phyloP scores from a whole-genome alignment of 1,140 invertebrate genomes.

The Cepaea nemoralis region DNA sequence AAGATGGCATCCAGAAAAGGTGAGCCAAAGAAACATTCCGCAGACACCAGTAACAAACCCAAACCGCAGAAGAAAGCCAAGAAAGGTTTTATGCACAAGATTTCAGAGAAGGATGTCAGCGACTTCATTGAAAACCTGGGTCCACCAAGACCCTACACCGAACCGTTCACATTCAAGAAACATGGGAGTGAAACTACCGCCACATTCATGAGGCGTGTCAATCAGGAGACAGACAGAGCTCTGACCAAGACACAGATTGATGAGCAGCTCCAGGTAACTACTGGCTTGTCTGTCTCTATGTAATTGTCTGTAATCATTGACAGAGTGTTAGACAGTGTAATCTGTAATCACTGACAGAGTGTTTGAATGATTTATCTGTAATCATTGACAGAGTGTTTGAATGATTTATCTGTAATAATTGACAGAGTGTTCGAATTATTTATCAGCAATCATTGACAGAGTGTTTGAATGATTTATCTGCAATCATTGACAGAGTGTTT shows the following conservation, averaged over 20 bases:
- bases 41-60: not conserved
- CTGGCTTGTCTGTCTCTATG: not conserved
- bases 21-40: too few species aligned
- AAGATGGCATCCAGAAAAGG: not conserved
- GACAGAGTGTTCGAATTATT: too few species aligned
- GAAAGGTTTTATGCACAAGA: not conserved
- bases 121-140: conserved; percentile 20
- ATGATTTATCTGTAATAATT: too few species aligned
- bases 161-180: conserved; percentile 13
- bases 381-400: too few species aligned
- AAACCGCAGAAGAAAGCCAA: not conserved
- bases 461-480: too few species aligned
- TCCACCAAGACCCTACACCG: conserved; percentile 2
- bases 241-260: conserved; percentile 26
- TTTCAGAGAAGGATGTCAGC: not conserved
- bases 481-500: too few species aligned
- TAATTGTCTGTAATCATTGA: not conserved
- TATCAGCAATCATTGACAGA: too few species aligned
- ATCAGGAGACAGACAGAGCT: conserved; percentile 1
- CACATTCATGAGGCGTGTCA: not conserved
- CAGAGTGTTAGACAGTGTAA: not conserved
- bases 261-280: not conserved
- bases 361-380: too few species aligned
- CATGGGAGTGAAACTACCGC: not conserved
- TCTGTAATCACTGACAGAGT: not conserved